A percentile compares a stretch with the other conserved stretches of the same genome.
phyloP scores from a whole-genome alignment of 2,888 invertebrate genomes.

The Polydrusus tereticollis region DNA sequence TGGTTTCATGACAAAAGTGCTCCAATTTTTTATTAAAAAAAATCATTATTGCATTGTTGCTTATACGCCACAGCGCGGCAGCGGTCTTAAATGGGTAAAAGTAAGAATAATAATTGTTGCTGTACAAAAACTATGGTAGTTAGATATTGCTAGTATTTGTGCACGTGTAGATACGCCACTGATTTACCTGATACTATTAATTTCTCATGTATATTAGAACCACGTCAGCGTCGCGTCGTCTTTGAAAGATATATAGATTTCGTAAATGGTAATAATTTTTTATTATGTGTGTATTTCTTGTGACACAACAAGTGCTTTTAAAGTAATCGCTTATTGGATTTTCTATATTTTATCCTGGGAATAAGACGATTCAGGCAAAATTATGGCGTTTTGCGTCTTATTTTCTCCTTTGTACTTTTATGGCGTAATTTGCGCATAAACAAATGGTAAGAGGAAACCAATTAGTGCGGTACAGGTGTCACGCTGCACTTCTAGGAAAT shows the following conservation, averaged over 20 bases:
- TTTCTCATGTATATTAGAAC: slow-evolving; percentile 29
- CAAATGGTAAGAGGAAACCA: slow-evolving; percentile 18
- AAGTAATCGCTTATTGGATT: slow-evolving; percentile 28
- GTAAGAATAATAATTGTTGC: too few species aligned
- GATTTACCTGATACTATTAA: background rate
- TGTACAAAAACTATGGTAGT: too few species aligned
- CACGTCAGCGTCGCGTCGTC: slow-evolving; percentile 11
- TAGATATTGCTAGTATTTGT: background rate
- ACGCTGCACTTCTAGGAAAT: slow-evolving; percentile 9
- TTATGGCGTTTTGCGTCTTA: slow-evolving; percentile 30
- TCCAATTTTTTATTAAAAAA: too few species aligned
- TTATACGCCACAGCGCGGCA: too few species aligned
- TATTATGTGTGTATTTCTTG: slow-evolving; percentile 29
- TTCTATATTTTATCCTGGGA: slow-evolving; percentile 32
- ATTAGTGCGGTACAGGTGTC: slow-evolving; percentile 28
- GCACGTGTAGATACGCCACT: background rate
- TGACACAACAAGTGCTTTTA: slow-evolving; percentile 32
- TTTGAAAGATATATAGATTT: slow-evolving; percentile 14
- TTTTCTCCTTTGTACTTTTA: slow-evolving; percentile 15
- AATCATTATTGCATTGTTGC: too few species aligned
- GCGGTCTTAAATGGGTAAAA: too few species aligned
- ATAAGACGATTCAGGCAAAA: slow-evolving; percentile 24
- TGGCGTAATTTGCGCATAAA: slow-evolving; percentile 28
- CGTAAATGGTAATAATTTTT: slow-evolving; percentile 33
- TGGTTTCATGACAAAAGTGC: too few species aligned